Percentiles rank a stretch among this genome's conserved stretches.
Evolutionary conservation across 2,113 vertebrate species (phyloP).

Genomic region (Taxidea taxus): DNA sequence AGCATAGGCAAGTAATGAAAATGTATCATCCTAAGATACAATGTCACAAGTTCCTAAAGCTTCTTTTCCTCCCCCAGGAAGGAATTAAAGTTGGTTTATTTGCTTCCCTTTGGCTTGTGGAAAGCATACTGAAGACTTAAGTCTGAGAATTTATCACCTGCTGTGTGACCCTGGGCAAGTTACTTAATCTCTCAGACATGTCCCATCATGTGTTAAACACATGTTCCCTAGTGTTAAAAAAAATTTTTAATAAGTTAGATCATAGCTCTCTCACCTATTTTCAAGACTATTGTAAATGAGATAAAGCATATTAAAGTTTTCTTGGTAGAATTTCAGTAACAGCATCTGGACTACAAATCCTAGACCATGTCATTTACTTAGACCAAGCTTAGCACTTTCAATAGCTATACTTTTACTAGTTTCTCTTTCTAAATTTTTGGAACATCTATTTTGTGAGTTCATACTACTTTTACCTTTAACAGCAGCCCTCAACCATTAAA

Average conservation of each 20-base stretch:
- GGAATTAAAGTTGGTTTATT: slow-evolving; percentile 28
- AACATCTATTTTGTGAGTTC: background rate
- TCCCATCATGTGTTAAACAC: background rate
- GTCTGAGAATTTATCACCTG: background rate
- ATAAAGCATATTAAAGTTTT: background rate
- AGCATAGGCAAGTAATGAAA: background rate
- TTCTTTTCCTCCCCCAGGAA: background rate
- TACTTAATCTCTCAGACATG: background rate
- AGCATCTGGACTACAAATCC: background rate
- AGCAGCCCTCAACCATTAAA: background rate
- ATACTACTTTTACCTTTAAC: background rate
- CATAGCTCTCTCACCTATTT: background rate
- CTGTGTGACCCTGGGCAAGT: background rate
- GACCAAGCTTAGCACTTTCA: background rate
- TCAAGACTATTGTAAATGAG: background rate
- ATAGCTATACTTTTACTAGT: background rate
- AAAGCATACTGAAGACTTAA: background rate
- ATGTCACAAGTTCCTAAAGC: background rate
- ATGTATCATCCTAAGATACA: background rate
- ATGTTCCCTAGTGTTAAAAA: background rate
- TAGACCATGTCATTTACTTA: background rate
- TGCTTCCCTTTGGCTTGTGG: slow-evolving; percentile 22
- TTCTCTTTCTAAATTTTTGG: background rate
- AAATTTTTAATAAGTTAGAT: background rate
- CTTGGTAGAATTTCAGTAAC: background rate